Base-by-base conservation (phyloP, 1,140 invertebrate genomes). In the Hyles euphorbiae region DNA sequence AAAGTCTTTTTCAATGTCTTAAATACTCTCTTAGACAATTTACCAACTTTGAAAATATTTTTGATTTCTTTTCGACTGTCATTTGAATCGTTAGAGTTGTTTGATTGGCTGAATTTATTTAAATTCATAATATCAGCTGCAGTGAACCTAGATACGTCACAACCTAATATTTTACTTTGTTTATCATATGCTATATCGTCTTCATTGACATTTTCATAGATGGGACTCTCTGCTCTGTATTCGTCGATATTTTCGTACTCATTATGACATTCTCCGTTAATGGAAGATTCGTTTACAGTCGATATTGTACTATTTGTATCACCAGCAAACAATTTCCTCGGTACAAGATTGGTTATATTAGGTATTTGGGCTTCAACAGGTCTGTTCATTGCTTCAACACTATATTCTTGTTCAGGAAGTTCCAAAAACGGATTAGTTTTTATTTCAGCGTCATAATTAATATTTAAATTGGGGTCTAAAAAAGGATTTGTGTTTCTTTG, bases 1-100 rank as follows among this genome's bases (percentile, higher is more conserved):
- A 90, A 90, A 22, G 83, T 89, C 56, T 84, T 88, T 63, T 87
- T 89, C 9, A 90, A 68, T 8, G 85, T 89, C 65, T 85, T 89
- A 36, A 89, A 86, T 2, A 90, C 84, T 70, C 84, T 89, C 45
- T 84, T 87, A 3, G 88, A 89, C 43, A 89, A 61, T 60, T 87
- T 90, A 47, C 82, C 72, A 0, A 70, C 81, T 83, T 82, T 88
- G 2, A 88, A 49, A 12, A 86, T 74, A 61, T 36, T 85, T 50
- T 84, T 84, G 0, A 78, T 70, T 65, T 78, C 70, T 59, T 80
- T 87, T 48, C 78, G 87, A 36, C 68, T 80, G 8, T 86, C 78
- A 34, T 61, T 79, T 6, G 80, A 84, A 56, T 86, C 81, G 34
- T 70, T 83, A 5, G 83, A 81, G 47, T 56, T 60, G 33, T 79